Evolutionary conservation across 2,113 vertebrate species (phyloP), one percentile per base, ranked within the genome.

Genomic region (Stigmatopora nigra): DNA sequence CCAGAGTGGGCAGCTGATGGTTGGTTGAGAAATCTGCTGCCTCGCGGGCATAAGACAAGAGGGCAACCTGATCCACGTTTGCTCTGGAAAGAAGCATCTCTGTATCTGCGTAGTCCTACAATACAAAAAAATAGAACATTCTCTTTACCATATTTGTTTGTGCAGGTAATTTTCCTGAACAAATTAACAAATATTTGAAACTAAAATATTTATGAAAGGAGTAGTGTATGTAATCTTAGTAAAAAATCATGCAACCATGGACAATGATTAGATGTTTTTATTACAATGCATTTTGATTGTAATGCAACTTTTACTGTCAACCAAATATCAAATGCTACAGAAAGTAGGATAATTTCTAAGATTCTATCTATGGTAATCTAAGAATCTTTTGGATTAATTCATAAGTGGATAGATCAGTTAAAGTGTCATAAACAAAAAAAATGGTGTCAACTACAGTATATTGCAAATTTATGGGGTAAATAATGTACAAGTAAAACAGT

Each of bases 1-100:
- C 94, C 82, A 99, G 83, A 0, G 89, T 90, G 0, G 97, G 97
- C 80, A 99, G 89, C 87, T 96, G 95, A 64, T 97, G 94, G 79
- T 94, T 97, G 46, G 97, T 99, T 64, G 97, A 98, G 87, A 98
- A 99, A 78, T 94, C 93, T 0, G 95, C 97, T 0, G 97, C 97
- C 82, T 98, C 94, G 9, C 92, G 82, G 77, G 95, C 97, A 0
- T 99, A 99, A 64, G 87, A 93, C 17, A 97, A 90, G 85, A 98
- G 82, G 45, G 96, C 96, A 5, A 91, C 92, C 84, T 97, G 97
- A 89, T 99, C 95, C 68, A 99, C 96, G 0, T 98, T 99, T 56
- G 92, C 93, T 74, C 97, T 91, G 19, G 97, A 99, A 0, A 99
- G 90, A 64, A 99, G 38, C 60, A 95, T 84, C 80, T 99, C 97